Base-by-base conservation (phyloP, 2,797 vertebrate species). In the Rhincodon typus region DNA sequence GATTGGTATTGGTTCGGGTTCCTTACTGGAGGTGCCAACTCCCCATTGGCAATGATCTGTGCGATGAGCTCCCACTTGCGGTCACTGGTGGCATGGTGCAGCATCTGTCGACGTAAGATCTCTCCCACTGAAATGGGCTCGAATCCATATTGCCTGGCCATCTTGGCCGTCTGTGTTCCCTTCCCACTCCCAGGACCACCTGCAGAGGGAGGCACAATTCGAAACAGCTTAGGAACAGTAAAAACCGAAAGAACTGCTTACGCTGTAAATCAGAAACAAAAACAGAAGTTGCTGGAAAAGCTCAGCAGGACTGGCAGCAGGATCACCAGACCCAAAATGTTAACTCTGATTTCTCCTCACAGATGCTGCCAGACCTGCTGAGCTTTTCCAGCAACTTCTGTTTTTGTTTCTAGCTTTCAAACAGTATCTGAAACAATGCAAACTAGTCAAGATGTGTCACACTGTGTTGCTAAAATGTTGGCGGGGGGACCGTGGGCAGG, bases 121-220 rank as follows among this genome's bases (percentile, higher is more conserved):
- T 97, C 97, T 0, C 97, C 97, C 1, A 98, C 97, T 0, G 97
- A 97, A 95, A 97, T 94, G 30, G 96, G 97, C 96, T 96, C 95
- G 42, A 97, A 97, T 12, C 96, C 96, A 95, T 97, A 97, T 95
- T 96, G 96, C 42, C 96, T 53, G 4, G 97, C 97, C 70, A 97
- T 97, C 96, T 97, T 97, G 57, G 96, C 93, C 7, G 97, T 97
- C 96, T 98, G 97, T 0, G 97, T 98, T 77, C 97, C 97, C 66
- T 98, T 97, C 15, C 97, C 97, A 34, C 97, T 98, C 30, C 97
- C 97, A 0, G 97, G 97, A 5, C 97, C 97, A 74, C 97, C 97
- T 98, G 79, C 0, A 12, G 95, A 96, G 66, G 72, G 46, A 50
- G 90, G 90, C 57, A 93, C 17, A 67, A 38, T 38, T 42, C 19